Base-by-base conservation (phyloP, 2,888 invertebrate species). In the Macropis europaea region DNA sequence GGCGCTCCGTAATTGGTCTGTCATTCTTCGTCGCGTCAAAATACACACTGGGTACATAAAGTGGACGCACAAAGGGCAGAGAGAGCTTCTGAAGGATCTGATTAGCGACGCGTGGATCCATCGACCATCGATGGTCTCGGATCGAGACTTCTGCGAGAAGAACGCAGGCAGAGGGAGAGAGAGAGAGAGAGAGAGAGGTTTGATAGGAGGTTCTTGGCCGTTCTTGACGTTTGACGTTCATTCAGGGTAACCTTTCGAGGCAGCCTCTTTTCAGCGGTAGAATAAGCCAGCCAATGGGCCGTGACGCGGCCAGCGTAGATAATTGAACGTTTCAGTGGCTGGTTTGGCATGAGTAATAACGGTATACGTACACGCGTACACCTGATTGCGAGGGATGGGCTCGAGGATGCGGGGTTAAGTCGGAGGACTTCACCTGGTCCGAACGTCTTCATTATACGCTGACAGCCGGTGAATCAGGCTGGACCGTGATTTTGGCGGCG, bases 291-390 rank as follows among this genome's bases (percentile, higher is more conserved):
- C 74, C 79, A 81, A 83, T 80, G 77, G 75, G 63, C 73, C 81
- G 76, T 83, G 85, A 84, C 84, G 83, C 77, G 77, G 83, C 77
- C 81, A 71, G 73, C 81, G 77, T 84, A 75, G 82, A 85, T 84
- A 86, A 86, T 85, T 84, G 85, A 84, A 83, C 84, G 83, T 85
- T 86, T 86, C 86, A 85, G 84, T 84, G 83, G 84, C 80, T 81
- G 50, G 74, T 75, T 76, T 79, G 78, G 72, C 81, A 82, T 77
- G 79, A 69, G 77, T 82, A 82, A 79, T 81, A 85, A 83, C 81
- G 79, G 81, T 78, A 84, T 81, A 74, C 56, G 68, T 74, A 74
- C 73, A 64, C 53, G 73, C 62, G 40, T 73, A 77, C 71, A 69
- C 56, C 63, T 76, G 80, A 80, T 81, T 73, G 71, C 72, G 72